These are phyloP conservation scores for Anas platyrhynchos DNA, from an alignment of 2,113 vertebrate species.

Conservation along the genomic window DNA sequence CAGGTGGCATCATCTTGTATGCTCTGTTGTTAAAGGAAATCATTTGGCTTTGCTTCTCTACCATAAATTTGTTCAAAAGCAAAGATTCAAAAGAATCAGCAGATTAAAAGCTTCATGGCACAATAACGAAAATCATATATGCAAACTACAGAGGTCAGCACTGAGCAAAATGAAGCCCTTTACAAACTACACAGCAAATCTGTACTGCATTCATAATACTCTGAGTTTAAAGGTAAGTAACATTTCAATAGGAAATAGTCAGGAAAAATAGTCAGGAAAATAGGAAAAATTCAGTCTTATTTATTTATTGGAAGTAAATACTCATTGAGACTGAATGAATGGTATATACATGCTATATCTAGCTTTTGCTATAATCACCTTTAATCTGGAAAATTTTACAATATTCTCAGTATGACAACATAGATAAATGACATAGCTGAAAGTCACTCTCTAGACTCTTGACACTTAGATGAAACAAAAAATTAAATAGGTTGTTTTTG, in stretches of 20 bases:
- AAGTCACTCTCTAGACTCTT: background rate
- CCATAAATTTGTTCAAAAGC: background rate
- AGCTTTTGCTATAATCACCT: background rate
- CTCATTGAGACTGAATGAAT: background rate
- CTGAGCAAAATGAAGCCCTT: background rate
- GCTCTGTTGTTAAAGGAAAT: background rate
- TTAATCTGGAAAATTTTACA: background rate
- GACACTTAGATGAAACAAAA: background rate
- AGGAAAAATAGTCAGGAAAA: too few relatives aligned
- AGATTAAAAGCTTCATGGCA: background rate
- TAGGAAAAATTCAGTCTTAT: background rate
- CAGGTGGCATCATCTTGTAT: background rate
- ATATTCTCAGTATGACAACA: background rate
- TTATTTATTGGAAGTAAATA: background rate
- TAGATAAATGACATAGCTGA: background rate
- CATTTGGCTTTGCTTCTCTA: background rate
- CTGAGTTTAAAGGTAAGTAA: background rate
- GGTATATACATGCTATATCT: background rate
- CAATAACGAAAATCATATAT: conserved; percentile 2
- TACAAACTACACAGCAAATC: background rate
- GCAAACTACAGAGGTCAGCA: conserved; percentile 29
- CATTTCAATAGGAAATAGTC: background rate
- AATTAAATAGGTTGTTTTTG: background rate
- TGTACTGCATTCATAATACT: background rate
- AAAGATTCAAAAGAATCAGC: background rate